These are phyloP conservation scores for Drosophila formosana DNA, from an alignment of 2,888 invertebrate genomes.

Conservation along the genomic window DNA sequence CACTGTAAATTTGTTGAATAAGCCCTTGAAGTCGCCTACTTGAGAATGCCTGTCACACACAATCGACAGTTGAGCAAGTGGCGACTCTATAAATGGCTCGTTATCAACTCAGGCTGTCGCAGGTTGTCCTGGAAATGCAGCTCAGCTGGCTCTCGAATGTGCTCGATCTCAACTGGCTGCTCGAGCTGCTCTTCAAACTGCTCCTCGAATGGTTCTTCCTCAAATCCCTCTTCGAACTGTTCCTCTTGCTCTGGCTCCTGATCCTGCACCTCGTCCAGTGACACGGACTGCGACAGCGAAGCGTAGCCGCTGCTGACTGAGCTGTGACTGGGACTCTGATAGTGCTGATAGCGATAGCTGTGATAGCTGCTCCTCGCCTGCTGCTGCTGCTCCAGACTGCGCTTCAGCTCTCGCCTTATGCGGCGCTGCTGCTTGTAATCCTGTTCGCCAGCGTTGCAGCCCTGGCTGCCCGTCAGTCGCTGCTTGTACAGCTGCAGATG, in stretches of 20 bases:
- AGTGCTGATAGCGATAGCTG: slow-evolving; percentile 36
- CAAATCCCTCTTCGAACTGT: not conserved
- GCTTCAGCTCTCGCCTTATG: slow-evolving; percentile 76
- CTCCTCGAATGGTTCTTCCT: slow-evolving; percentile 1
- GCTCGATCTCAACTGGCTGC: not conserved
- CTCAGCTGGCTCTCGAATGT: not conserved
- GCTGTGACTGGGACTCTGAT: slow-evolving; percentile 46
- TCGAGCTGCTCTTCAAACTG: not conserved
- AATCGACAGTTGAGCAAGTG: not conserved
- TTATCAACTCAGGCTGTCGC: slow-evolving; percentile 14
- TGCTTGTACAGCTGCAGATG: slow-evolving; percentile 77
- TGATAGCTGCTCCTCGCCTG: slow-evolving; percentile 39
- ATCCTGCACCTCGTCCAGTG: slow-evolving; percentile 20
- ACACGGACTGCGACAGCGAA: slow-evolving; percentile 47
- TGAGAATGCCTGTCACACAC: not conserved
- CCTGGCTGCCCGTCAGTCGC: slow-evolving; percentile 33
- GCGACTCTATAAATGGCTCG: slow-evolving; percentile 30
- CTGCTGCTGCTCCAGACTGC: slow-evolving; percentile 80
- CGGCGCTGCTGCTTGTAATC: slow-evolving; percentile 75
- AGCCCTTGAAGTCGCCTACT: slow-evolving; percentile 30
- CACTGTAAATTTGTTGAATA: slow-evolving; percentile 42
- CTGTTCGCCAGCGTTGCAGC: slow-evolving; percentile 38
- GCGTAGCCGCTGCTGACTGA: slow-evolving; percentile 69
- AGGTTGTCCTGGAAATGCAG: not conserved
- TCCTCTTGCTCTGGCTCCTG: not conserved